A percentile compares a stretch with the other conserved stretches of the same genome.
phyloP scores from a whole-genome alignment of 1,140 invertebrate genomes.

The Aphidius ervi region DNA sequence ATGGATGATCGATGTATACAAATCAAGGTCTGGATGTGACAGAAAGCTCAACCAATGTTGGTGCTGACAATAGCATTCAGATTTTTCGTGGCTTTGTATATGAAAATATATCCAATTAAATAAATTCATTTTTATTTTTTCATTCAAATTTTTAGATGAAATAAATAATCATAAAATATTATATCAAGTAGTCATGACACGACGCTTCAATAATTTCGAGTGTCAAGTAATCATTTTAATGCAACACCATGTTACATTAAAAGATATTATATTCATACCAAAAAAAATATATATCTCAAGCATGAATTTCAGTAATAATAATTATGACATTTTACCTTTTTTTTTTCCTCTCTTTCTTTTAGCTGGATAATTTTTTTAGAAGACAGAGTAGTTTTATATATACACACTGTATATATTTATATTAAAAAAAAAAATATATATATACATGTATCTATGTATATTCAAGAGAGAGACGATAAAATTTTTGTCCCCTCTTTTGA shows the following conservation, averaged over 20 bases:
- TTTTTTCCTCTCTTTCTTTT: no score
- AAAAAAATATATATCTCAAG: no score
- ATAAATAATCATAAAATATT: constrained; percentile 9
- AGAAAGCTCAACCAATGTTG: constrained; percentile 33
- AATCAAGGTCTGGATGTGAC: constrained; percentile 30
- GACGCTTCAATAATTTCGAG: not conserved
- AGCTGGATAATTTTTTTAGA: no score
- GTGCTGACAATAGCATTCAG: constrained; percentile 16
- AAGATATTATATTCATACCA: no score
- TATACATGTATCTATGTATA: no score
- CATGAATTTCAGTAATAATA: no score
- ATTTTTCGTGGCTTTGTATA: constrained; percentile 37
- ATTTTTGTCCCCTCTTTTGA: not conserved
- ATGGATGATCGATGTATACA: constrained; percentile 28
- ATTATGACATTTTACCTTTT: no score
- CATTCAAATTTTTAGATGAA: constrained; percentile 18
- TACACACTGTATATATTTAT: no score
- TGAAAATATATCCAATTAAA: constrained; percentile 28
- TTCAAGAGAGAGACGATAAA: constrained; percentile 7
- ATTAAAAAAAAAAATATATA: no score
- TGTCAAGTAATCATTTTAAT: not conserved
- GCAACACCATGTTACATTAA: no score
- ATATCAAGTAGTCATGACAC: not conserved
- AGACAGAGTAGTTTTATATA: no score
- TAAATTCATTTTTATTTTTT: constrained; percentile 25